A percentile compares a stretch with the other conserved stretches of the same genome.
phyloP scores from a whole-genome alignment of 2,888 invertebrate species.

The Corythucha ciliata region DNA sequence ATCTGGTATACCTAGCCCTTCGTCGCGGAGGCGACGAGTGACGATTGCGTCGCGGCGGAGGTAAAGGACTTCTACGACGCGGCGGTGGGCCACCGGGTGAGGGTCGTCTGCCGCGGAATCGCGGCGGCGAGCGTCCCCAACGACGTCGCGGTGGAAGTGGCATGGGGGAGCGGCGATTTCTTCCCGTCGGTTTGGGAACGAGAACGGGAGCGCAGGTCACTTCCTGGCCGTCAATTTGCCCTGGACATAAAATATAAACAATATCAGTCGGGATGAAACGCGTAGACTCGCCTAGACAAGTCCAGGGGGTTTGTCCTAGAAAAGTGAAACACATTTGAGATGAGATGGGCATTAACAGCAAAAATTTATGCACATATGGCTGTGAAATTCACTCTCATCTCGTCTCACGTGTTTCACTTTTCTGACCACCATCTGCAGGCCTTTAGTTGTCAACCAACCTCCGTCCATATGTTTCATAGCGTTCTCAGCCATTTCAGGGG shows the following conservation, averaged over 20 bases:
- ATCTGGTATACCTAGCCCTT: constrained; percentile 60
- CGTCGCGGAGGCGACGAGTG: constrained; percentile 40
- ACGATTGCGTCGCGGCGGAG: constrained; percentile 34
- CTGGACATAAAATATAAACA: constrained; percentile 45
- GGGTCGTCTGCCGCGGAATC: constrained; percentile 45
- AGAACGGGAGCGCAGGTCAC: constrained; percentile 91
- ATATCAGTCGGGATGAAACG: too few species aligned
- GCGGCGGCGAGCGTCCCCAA: constrained; percentile 46
- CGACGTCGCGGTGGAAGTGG: constrained; percentile 40
- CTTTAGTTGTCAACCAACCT: too few species aligned
- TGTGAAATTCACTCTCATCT: too few species aligned
- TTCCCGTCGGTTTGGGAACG: constrained; percentile 48
- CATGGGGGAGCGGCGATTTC: constrained; percentile 40
- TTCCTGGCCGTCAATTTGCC: constrained; percentile 89
- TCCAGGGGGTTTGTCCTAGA: too few species aligned
- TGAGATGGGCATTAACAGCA: too few species aligned
- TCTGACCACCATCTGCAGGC: too few species aligned
- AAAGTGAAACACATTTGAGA: too few species aligned
- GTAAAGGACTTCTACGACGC: constrained; percentile 35
- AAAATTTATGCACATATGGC: too few species aligned
- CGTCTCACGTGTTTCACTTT: too few species aligned
- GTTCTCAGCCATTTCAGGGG: constrained; percentile 91
- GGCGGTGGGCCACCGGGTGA: constrained; percentile 43
- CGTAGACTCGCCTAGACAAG: too few species aligned
- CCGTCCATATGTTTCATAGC: constrained; percentile 99